A percentile compares a stretch with the other conserved stretches of the same genome.
Conservation (phyloP, 2,888 invertebrate species). For the Spisula solida region DNA sequence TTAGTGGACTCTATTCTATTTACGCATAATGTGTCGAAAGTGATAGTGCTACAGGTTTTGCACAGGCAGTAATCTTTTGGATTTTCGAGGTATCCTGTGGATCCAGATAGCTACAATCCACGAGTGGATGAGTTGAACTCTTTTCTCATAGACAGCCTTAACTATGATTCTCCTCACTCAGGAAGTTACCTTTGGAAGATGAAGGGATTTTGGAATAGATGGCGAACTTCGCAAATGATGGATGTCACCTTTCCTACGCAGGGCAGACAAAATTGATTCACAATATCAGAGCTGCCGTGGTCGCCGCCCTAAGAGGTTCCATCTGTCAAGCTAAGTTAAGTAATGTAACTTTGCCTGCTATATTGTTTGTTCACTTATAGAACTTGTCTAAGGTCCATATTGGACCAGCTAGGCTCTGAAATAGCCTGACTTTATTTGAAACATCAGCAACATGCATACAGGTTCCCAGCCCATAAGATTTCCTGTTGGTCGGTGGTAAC, state of each 20-base stretch:
- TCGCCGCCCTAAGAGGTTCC: not conserved
- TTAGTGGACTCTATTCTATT: constrained; percentile 31
- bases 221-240: constrained; percentile 32
- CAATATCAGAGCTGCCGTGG: constrained; percentile 35
- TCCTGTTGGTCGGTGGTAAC: no score
- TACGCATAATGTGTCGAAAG: constrained; percentile 2
- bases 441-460: no score
- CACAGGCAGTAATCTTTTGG: constrained; percentile 7
- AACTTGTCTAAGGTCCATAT: no score
- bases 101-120: constrained; percentile 26
- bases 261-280: constrained; percentile 28
- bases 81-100: constrained; percentile 34
- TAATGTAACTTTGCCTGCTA: no score
- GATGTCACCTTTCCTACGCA: constrained; percentile 37
- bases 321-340: not conserved
- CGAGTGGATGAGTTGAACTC: constrained; percentile 43
- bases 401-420: no score
- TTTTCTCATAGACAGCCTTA: constrained; percentile 8
- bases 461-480: no score
- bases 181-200: constrained; percentile 29
- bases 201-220: constrained; percentile 45
- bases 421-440: no score
- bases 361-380: no score
- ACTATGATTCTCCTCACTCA: not conserved
- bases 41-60: constrained; percentile 31